Base-by-base conservation (phyloP, 2,797 vertebrate species). In the Thunnus albacares region DNA sequence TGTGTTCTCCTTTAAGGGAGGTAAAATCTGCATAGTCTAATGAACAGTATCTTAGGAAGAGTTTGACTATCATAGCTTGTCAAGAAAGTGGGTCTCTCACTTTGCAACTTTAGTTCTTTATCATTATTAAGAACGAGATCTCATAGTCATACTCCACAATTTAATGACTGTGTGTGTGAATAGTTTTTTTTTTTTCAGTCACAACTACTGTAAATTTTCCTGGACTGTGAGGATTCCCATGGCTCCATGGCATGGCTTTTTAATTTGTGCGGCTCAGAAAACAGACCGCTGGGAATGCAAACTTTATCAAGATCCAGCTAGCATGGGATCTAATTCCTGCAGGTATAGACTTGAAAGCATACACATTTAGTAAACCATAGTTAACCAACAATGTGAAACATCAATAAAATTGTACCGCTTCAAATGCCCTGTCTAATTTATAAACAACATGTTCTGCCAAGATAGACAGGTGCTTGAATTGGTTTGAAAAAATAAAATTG, bases 401-500 rank as follows among this genome's bases (percentile, higher is more conserved):
- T 58, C 38, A 15, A 35, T 62, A 30, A 12, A 1, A 45, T n/a
- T 49, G 17, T 15, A 41, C n/a, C 52, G 10, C 28, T 22, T 75
- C 13, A 41, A 55, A 24, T n/a, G 10, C 11, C 59, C 26, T 58
- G 2, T 35, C 22, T 41, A 56, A 35, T 35, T 43, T 56, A 38
- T 17, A 60, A 33, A 33, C 60, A 52, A 6, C 0, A 30, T 0
- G 11, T 57, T 47, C 6, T 33, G 18, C 30, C 60, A 60, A 33
- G 57, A 38, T 3, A 41, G 72, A n/a, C n/a, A 73, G 22, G 33
- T 53, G 13, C 33, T 47, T 58, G 18, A 71, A 71, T 64, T 55
- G 11, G 1, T 53, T 15, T 26, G 22, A 66, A 5, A 61, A 43
- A 17, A 55, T 1, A 0, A 52, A 43, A 41, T 30, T 35, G 3